A percentile compares a stretch with the other conserved stretches of the same genome.
Conservation (phyloP, 2,113 vertebrate genomes). For the Scophthalmus maximus region DNA sequence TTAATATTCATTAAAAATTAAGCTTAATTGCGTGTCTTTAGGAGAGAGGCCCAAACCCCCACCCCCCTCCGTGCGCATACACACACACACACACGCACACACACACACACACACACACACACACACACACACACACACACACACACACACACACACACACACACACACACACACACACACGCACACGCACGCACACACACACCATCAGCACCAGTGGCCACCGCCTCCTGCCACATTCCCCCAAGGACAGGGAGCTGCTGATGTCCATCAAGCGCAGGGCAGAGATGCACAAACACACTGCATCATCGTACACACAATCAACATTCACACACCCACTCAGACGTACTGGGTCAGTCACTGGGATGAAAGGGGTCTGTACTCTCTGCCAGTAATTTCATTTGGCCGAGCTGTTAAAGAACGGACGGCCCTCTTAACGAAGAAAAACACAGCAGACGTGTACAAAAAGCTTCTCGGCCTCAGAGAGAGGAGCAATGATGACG, state of each 20-base stretch:
- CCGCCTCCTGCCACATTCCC: constrained; percentile 26
- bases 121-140: constrained; percentile 17
- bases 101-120: neutral
- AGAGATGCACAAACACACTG: no score
- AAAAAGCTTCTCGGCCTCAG: constrained; percentile 24
- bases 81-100: constrained; percentile 30
- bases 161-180: constrained; percentile 9
- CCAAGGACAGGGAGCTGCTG: constrained; percentile 30
- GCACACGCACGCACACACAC: constrained; percentile 25
- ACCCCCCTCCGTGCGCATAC: neutral
- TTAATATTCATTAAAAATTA: constrained; percentile 89
- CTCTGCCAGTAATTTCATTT: constrained; percentile 46
- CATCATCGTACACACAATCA: no score
- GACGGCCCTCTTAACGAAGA: constrained; percentile 17
- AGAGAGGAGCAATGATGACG: constrained; percentile 9
- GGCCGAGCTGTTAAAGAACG: constrained; percentile 17
- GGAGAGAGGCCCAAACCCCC: constrained; percentile 54
- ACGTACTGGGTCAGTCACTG: neutral
- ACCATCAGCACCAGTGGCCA: constrained; percentile 8
- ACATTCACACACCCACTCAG: neutral
- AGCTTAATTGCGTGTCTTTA: constrained; percentile 84
- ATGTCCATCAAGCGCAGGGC: constrained; percentile 1
- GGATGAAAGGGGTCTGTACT: neutral
- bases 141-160: constrained; percentile 17
- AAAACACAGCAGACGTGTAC: constrained; percentile 22